Conservation (phyloP, 2,113 vertebrate genomes). For the Camelus dromedarius region DNA sequence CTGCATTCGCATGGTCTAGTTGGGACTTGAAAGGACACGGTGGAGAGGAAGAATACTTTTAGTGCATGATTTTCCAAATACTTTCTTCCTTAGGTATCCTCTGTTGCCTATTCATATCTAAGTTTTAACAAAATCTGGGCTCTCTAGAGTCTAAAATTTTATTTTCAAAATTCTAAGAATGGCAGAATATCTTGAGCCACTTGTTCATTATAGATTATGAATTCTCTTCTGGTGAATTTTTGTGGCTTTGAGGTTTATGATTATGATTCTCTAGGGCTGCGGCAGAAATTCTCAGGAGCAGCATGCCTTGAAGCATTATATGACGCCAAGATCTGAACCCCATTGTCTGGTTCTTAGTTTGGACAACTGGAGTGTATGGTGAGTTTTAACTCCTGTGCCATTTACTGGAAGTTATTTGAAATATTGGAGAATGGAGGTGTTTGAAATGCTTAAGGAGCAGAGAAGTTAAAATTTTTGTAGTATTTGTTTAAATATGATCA, state of each 20-base stretch:
- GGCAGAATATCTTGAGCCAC: background rate
- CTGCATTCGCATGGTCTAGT: background rate
- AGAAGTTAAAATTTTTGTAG: background rate
- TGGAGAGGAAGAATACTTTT: background rate
- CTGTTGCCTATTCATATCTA: background rate
- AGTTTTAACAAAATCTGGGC: background rate
- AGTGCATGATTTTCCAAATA: background rate
- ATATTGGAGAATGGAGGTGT: background rate
- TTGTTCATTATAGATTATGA: background rate
- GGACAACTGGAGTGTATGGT: constrained; percentile 97
- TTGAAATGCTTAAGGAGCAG: constrained; percentile 17
- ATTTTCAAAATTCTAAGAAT: background rate
- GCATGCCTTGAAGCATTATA: constrained; percentile 95
- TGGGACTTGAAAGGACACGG: background rate
- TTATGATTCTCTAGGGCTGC: constrained; percentile 90
- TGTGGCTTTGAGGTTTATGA: constrained; percentile 48
- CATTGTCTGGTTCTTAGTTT: constrained; percentile 95
- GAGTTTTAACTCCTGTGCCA: constrained; percentile 79
- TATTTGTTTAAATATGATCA: background rate
- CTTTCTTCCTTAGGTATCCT: background rate
- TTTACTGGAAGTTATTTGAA: background rate
- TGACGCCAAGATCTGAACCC: constrained; percentile 93
- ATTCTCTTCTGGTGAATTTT: background rate
- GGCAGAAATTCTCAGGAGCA: constrained; percentile 92
- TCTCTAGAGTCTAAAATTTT: background rate